Base-by-base conservation (phyloP, 2,888 invertebrate species). In the Cheilosia variabilis region DNA sequence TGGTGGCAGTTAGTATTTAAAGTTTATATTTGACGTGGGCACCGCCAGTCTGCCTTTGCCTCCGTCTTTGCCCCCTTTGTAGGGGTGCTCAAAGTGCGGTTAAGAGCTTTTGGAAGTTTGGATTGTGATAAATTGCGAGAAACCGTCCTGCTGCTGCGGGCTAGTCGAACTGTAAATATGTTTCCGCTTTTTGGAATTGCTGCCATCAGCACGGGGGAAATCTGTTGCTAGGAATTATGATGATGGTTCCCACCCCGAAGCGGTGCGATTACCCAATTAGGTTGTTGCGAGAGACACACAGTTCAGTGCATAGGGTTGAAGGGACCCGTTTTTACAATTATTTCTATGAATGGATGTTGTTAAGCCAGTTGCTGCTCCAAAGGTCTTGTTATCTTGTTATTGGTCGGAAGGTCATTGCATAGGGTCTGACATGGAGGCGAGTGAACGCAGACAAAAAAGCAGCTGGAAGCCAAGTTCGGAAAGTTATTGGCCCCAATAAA, bases 231-330 rank as follows among this genome's bases (percentile, higher is more conserved):
- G 53, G 37, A 22, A 58, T 24, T 34, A 10, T 75, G 45, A 50
- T 37, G 58, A 53, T 31, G 41, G 62, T 9, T 50, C 17, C 45
- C 53, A 3, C 37, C 50, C 24, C 4, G 43, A 17, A 27, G 43
- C n/a, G 15, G 69, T 63, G 47, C 58, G 84, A 84, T 84, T 84
- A 75, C 60, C 75, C 79, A 79, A 84, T 79, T 84, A 84, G 75
- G 69, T 69, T 73, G 73, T 79, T 63, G 2, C 27, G 31, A 31
- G 31, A 73, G 73, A 73, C 60, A 73, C 62, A 57, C 62, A 68
- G 41, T 45, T 50, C 9, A 53, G 50, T n/a, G 27, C 17, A 22
- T 24, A 17, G 22, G 47, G 15, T 71, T 50, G 45, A 4, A 45
- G 10, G 31, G 34, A 62, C 37, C 37, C 60, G n/a, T n/a, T 57